Base-by-base conservation (phyloP, 2,797 vertebrate species). In the Enteromius anoplus region DNA sequence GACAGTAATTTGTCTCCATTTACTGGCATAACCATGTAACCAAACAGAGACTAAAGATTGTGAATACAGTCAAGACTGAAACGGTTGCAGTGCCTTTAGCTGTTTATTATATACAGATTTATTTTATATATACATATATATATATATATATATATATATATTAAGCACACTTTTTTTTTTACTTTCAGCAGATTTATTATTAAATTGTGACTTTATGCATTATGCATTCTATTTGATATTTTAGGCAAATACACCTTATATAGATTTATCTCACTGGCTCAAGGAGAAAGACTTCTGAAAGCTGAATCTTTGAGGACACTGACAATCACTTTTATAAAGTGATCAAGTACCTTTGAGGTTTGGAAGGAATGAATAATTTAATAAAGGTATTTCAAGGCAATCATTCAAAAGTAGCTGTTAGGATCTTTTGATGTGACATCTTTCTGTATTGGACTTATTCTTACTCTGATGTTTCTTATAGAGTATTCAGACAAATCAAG, bases 261-360 rank as follows among this genome's bases (percentile, higher is more conserved):
- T 34, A 49, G 37, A 81, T 72, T 45, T 17, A 40, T 81, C 37
- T 9, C 40, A 47, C 9, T 47, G 26, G 23, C 53, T 80, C 42
- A 72, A 84, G 75, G 42, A 71, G 32, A 84, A 66, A 69, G 40
- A 62, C 51, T 83, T 58, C 53, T 64, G 23, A n/a, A 51, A 51
- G 14, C 53, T n/a, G 9, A 66, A 23, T 62, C 7, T 75, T 60
- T 58, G 47, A 80, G 47, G 60, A 80, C 23, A 65, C 6, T 17
- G 49, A 55, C 42, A 69, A 76, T 70, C 19, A 21, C 32, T 76
- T 77, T 53, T 32, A 65, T 58, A 12, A 69, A 77, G 62, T 71
- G 84, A 58, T 85, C 78, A 69, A 65, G 34, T 81, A 26, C 64
- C 71, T 85, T 77, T 76, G 71, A 85, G 69, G 84, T 85, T 85